A percentile compares a stretch with the other conserved stretches of the same genome.
These are phyloP conservation scores for Heliconius congener DNA, from an alignment of 1,140 invertebrate species.

Conservation along the genomic window DNA sequence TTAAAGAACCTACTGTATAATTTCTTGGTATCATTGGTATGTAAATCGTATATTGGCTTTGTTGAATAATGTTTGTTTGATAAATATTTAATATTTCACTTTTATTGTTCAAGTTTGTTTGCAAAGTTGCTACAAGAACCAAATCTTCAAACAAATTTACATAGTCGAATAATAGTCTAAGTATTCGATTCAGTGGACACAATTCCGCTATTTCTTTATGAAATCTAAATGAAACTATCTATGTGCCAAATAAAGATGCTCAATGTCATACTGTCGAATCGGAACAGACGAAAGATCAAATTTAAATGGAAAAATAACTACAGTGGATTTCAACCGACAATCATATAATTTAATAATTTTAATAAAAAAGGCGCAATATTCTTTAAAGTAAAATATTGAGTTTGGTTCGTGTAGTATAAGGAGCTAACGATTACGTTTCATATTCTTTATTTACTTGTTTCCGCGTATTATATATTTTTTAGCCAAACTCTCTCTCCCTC, in stretches of 20 bases:
- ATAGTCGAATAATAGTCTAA: not conserved
- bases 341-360: too few relatives aligned
- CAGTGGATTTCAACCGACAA: too few relatives aligned
- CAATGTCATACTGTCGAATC: too few relatives aligned
- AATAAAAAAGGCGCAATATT: too few relatives aligned
- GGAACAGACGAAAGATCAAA: too few relatives aligned
- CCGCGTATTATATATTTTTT: not conserved
- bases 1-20: conserved; percentile 31
- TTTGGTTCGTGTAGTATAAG: not conserved
- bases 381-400: too few relatives aligned
- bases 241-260: too few relatives aligned
- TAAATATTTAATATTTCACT: not conserved
- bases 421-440: not conserved
- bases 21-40: conserved; percentile 28
- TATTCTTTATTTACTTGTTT: not conserved
- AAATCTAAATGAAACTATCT: too few relatives aligned
- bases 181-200: not conserved
- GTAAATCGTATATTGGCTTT: conserved; percentile 30
- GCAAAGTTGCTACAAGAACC: not conserved
- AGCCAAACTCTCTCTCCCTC: not conserved
- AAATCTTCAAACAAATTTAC: conserved; percentile 1
- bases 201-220: too few relatives aligned
- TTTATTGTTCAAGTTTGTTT: conserved; percentile 14
- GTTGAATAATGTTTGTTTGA: conserved; percentile 25
- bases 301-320: too few relatives aligned